Evolutionary conservation across 2,888 invertebrate genomes (phyloP).

Genomic region (Lapara coniferarum): DNA sequence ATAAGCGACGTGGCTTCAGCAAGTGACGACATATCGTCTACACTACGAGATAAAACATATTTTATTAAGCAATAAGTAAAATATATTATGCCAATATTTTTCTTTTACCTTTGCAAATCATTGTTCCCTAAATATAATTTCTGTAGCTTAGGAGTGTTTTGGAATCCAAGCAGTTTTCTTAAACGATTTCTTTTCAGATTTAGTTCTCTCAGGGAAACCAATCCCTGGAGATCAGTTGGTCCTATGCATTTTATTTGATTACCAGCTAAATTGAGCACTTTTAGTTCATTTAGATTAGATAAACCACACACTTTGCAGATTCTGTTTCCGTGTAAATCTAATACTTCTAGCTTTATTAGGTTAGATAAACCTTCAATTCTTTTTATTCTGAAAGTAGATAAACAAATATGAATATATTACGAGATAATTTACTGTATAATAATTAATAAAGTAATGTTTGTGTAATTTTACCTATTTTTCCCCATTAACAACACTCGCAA

Average conservation of each 20-base stretch:
- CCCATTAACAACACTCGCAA: slow-evolving; percentile 94
- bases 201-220: slow-evolving; percentile 91
- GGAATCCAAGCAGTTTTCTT: slow-evolving; percentile 91
- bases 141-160: slow-evolving; percentile 88
- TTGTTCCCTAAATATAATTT: slow-evolving; percentile 93
- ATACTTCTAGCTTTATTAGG: slow-evolving; percentile 91
- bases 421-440: neutral
- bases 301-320: slow-evolving; percentile 89
- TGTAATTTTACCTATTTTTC: slow-evolving; percentile 89
- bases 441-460: neutral
- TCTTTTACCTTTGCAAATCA: slow-evolving; percentile 83
- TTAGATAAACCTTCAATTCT: slow-evolving; percentile 90
- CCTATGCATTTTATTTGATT: slow-evolving; percentile 93
- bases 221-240: slow-evolving; percentile 89
- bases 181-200: slow-evolving; percentile 95
- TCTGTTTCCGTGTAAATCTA: slow-evolving; percentile 97
- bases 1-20: slow-evolving; percentile 89
- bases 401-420: neutral
- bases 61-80: neutral
- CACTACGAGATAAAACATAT: slow-evolving; percentile 74
- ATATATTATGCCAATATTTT: neutral
- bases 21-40: slow-evolving; percentile 93
- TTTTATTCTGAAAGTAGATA: slow-evolving; percentile 85
- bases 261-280: slow-evolving; percentile 96
- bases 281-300: slow-evolving; percentile 87